Conservation (phyloP, 2,797 vertebrate genomes). For the Oryzias sinensis region DNA sequence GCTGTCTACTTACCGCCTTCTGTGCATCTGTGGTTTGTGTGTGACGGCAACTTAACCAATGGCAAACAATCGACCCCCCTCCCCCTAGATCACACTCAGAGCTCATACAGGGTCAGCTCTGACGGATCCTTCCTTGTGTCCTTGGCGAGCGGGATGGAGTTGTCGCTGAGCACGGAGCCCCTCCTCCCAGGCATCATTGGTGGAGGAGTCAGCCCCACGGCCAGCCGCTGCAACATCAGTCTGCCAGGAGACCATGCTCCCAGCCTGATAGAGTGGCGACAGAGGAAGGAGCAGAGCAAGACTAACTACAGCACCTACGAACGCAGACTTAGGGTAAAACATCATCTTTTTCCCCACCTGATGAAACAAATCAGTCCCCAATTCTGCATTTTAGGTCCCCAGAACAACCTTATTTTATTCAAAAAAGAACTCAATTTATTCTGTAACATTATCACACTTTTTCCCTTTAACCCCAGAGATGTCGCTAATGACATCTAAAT, state of each 20-base stretch:
- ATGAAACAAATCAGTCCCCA: too few species aligned
- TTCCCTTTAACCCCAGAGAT: background rate
- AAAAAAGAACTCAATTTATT: too few species aligned
- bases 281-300: slow-evolving; percentile 94
- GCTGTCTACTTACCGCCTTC: slow-evolving; percentile 17
- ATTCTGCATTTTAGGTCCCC: background rate
- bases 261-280: slow-evolving; percentile 97
- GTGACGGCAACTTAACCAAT: background rate
- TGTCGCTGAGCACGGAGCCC: slow-evolving; percentile 91
- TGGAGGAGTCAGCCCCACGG: slow-evolving; percentile 89
- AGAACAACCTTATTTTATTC: background rate
- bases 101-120: slow-evolving; percentile 90
- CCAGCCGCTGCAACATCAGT: slow-evolving; percentile 97
- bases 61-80: background rate
- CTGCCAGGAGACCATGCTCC: slow-evolving; percentile 93
- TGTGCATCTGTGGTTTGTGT: slow-evolving; percentile 35
- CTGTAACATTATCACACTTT: too few species aligned
- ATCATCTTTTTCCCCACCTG: background rate
- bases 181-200: slow-evolving; percentile 80
- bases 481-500: too few species aligned
- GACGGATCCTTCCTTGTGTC: slow-evolving; percentile 92
- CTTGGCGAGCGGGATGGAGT: slow-evolving; percentile 96
- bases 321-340: slow-evolving; percentile 90
- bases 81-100: slow-evolving; percentile 73
- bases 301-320: slow-evolving; percentile 94